phyloP scores from a whole-genome alignment of 1,140 invertebrate species.

The Cotesia typhae region DNA sequence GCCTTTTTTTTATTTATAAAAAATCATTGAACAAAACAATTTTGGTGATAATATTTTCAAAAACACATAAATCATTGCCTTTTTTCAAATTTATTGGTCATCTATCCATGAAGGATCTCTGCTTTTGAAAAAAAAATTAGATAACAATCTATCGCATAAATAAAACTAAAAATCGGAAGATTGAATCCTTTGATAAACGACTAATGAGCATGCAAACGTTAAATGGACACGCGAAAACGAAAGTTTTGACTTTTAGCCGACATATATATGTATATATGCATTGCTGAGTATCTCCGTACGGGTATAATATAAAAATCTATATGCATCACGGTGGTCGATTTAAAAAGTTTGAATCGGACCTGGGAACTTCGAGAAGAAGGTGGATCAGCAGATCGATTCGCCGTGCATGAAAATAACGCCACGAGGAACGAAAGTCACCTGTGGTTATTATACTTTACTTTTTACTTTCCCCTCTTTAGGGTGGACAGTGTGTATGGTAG shows the following conservation, averaged over 20 bases:
- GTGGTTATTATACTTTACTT: slow-evolving; percentile 31
- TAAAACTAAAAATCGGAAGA: slow-evolving; percentile 18
- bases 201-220: slow-evolving; percentile 24
- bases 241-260: slow-evolving; percentile 17
- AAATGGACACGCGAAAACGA: slow-evolving; percentile 19
- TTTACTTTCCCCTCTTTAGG: slow-evolving; percentile 47
- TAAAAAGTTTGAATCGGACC: not conserved
- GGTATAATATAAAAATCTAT: slow-evolving; percentile 2
- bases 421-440: slow-evolving; percentile 43
- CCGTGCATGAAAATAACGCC: slow-evolving; percentile 12
- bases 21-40: no score
- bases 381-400: slow-evolving; percentile 25
- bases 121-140: not conserved
- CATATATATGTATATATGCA: not conserved
- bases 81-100: no score
- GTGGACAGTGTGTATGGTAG: slow-evolving; percentile 32
- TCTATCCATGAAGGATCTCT: no score
- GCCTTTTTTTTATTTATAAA: no score
- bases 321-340: not conserved
- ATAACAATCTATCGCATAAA: slow-evolving; percentile 22
- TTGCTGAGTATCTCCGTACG: not conserved
- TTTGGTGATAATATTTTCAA: no score
- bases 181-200: slow-evolving; percentile 33
- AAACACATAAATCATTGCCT: no score
- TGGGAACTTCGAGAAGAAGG: not conserved